These are phyloP conservation scores for Eucidaris tribuloides DNA, from an alignment of 35 echinoderm and acorn worm genomes.

Conservation along the genomic window DNA sequence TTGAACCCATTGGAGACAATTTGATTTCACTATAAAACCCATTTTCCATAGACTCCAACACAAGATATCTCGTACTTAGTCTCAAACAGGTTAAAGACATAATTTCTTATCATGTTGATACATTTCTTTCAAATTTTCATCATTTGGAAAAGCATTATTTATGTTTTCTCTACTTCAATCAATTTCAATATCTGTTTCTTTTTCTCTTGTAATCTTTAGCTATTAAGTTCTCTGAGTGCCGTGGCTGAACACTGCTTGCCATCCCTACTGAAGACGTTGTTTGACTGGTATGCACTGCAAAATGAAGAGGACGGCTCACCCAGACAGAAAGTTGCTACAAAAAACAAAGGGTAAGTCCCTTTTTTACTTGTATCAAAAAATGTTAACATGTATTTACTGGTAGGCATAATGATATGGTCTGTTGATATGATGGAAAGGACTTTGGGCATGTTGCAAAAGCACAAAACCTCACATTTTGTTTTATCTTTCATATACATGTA, in stretches of 20 bases:
- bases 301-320: conserved; percentile 77
- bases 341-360: conserved; percentile 85
- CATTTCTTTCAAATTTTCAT: too few species aligned
- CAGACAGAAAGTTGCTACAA: conserved; percentile 67
- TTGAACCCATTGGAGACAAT: too few species aligned
- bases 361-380: background rate
- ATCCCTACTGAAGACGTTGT: conserved; percentile 82
- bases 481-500: too few species aligned
- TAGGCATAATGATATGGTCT: background rate
- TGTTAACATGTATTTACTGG: background rate
- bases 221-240: conserved; percentile 95
- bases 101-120: too few species aligned
- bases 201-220: conserved; percentile 33
- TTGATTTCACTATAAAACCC: too few species aligned
- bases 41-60: too few species aligned
- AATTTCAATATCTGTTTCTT: background rate
- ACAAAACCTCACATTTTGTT: too few species aligned
- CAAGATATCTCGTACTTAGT: too few species aligned
- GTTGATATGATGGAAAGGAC: too few species aligned
- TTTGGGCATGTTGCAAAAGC: too few species aligned
- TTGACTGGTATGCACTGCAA: conserved; percentile 98
- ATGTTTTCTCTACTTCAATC: background rate
- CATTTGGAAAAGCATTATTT: background rate
- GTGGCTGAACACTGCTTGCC: conserved; percentile 98
- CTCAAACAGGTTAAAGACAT: too few species aligned